Conservation (phyloP, 2,797 vertebrate species). For the Ispidina picta region DNA sequence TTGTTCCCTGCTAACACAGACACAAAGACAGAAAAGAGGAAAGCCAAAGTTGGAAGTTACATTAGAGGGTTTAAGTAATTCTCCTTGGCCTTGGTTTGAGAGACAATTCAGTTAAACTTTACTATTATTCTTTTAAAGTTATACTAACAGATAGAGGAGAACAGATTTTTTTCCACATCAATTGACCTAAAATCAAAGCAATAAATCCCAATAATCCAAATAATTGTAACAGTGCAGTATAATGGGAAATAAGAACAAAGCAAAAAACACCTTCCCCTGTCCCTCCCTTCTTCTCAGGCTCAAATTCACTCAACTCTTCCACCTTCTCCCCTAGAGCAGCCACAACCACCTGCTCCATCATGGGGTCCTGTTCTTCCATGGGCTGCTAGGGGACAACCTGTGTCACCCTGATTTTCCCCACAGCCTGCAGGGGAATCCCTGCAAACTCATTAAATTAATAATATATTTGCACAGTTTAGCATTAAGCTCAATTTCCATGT, state of each 20-base stretch:
- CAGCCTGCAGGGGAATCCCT: background rate
- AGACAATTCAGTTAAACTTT: background rate
- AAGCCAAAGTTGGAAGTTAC: background rate
- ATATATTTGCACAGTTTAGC: background rate
- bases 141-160: background rate
- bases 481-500: background rate
- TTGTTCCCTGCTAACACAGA: background rate
- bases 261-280: no score
- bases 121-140: background rate
- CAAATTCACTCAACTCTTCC: background rate
- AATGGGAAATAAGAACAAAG: no score
- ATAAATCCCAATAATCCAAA: background rate
- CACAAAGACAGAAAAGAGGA: background rate
- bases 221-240: no score
- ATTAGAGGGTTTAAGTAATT: background rate
- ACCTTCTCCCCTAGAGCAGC: background rate
- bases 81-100: background rate
- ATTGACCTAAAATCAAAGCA: background rate
- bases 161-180: background rate
- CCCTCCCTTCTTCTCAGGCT: no score
- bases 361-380: background rate
- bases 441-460: background rate
- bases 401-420: background rate
- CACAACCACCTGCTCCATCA: rapidly evolving
- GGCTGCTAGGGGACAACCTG: background rate